A percentile compares a stretch with the other conserved stretches of the same genome.
These are phyloP conservation scores for Tretioscincus oriximinensis DNA, from an alignment of 2,113 vertebrate species.

Conservation along the genomic window DNA sequence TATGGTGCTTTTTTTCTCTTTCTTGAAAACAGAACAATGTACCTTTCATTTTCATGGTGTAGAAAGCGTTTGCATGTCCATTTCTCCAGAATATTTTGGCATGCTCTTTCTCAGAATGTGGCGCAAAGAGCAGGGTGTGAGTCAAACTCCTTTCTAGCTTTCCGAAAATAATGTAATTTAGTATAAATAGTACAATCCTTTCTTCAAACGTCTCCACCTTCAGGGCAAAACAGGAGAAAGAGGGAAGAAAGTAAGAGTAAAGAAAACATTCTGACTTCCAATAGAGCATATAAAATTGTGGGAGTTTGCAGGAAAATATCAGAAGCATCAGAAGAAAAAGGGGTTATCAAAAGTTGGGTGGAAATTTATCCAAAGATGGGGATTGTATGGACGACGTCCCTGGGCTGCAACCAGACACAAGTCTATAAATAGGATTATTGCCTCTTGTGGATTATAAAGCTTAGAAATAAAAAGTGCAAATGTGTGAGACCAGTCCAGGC, in stretches of 20 bases:
- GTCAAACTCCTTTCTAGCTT: constrained; percentile 71
- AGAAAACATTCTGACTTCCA: constrained; percentile 35
- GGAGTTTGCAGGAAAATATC: neutral
- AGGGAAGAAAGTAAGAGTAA: constrained; percentile 17
- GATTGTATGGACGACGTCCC: neutral
- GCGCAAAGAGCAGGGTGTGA: constrained; percentile 80
- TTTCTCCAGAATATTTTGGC: constrained; percentile 88
- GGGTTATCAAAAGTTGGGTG: neutral
- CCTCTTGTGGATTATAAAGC: no score
- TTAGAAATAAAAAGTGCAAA: no score
- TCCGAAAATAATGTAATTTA: constrained; percentile 86
- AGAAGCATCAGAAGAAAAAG: neutral
- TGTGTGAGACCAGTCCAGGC: no score
- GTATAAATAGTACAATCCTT: constrained; percentile 88
- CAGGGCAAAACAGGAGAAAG: constrained; percentile 7
- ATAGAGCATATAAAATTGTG: constrained; percentile 11
- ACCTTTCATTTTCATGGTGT: constrained; percentile 90
- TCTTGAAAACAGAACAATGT: constrained; percentile 27
- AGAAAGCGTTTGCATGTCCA: constrained; percentile 86
- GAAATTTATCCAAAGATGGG: neutral
- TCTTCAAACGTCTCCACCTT: constrained; percentile 88
- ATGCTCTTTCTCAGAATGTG: constrained; percentile 78
- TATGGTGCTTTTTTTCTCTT: constrained; percentile 3
- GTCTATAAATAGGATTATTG: no score
- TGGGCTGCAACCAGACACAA: no score